Evolutionary conservation across 2,797 vertebrate species (phyloP), one percentile per base, ranked within the genome.

Genomic region (Coracias cyanogaster): DNA sequence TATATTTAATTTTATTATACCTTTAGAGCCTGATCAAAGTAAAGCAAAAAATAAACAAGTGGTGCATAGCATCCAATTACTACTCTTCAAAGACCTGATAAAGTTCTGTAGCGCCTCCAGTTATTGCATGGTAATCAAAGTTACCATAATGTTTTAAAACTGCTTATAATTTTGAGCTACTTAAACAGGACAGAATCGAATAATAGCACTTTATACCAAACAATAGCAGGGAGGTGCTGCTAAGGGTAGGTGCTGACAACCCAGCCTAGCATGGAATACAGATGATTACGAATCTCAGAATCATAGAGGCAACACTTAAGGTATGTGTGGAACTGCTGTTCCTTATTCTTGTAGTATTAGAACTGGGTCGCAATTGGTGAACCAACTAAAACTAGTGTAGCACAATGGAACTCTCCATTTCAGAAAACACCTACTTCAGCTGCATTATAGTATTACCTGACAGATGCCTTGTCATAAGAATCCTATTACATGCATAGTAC

Each of bases 1-100:
- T 86, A 70, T 73, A 31, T 91, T 94, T 93, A 45, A 82, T 76
- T 78, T 61, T 81, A 64, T 74, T 43, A 67, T 48, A 67, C 31
- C 33, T 91, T 83, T 64, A 86, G 28, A 92, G n/a, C 19, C 62
- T 58, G 79, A 95, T 94, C 93, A 96, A 94, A 96, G 71, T 24
- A 46, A 58, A 80, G 74, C 80, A 51, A 86, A 82, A 46, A 93
- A 77, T 18, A 60, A 95, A 51, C 57, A 88, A 77, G 48, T 28
- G 31, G 21, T n/a, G 62, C 15, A 41, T 2, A 80, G 13, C 33
- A 83, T 72, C 71, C 81, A 92, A 84, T 82, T 94, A 87, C 90
- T 73, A 82, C 64, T 93, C 71, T 65, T 95, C 78, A 83, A 82
- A 94, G 71, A 37, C 58, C 55, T 69, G 61, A 33, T 83, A 74